Evolutionary conservation across 2,888 invertebrate genomes (phyloP).

Genomic region (Busseola fusca): DNA sequence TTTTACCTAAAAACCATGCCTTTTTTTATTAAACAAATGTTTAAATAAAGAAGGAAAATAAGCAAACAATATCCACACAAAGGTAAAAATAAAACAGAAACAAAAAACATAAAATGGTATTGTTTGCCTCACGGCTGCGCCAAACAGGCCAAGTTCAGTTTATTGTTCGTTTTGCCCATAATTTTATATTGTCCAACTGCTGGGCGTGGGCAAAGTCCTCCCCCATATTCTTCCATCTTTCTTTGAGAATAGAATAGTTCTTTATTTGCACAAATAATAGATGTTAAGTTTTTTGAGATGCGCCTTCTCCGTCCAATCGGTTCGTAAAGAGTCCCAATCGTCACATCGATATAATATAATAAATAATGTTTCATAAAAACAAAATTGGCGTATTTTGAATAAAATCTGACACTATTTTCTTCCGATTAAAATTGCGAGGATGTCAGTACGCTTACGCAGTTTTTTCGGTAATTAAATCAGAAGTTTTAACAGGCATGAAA

Average conservation of each 20-base stretch:
- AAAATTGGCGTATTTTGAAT: no score
- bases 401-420: not conserved
- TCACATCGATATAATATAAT: no score
- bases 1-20: not conserved
- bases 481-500: not conserved
- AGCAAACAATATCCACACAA: not conserved
- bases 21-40: not conserved
- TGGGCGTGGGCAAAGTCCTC: not conserved
- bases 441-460: not conserved
- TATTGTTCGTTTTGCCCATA: not conserved
- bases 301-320: not conserved
- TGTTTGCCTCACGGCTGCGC: not conserved
- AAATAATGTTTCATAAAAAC: no score
- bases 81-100: not conserved
- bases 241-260: no score
- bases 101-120: not conserved
- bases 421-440: not conserved
- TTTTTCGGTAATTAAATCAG: not conserved
- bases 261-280: no score
- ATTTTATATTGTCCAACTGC: not conserved
- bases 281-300: no score
- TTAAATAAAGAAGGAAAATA: not conserved
- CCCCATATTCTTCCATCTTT: not conserved
- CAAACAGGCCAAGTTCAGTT: not conserved
- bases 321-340: not conserved